Evolutionary conservation across 2,888 invertebrate genomes (phyloP).

Genomic region (Drosophila incognita): DNA sequence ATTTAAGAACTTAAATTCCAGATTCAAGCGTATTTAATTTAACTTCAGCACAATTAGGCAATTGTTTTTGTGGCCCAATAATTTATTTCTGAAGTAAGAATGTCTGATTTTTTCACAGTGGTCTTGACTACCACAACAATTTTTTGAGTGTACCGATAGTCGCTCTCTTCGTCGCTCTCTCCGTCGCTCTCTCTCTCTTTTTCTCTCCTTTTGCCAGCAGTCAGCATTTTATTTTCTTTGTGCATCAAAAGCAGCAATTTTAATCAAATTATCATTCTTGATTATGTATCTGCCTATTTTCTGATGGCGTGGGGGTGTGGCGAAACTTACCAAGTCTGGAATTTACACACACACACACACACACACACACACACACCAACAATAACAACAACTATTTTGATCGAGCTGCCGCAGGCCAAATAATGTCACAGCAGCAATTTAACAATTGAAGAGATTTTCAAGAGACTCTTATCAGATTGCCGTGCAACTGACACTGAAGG

Average conservation of each 20-base stretch:
- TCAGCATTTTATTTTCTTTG: conserved; percentile 59
- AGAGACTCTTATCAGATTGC: conserved; percentile 9
- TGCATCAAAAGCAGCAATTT: conserved; percentile 72
- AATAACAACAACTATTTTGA: conserved; percentile 23
- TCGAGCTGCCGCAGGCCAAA: conserved; percentile 28
- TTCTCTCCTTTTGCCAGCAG: conserved; percentile 33
- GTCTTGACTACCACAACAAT: not conserved
- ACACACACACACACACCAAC: not conserved
- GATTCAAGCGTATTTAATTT: too few species aligned
- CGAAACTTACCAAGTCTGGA: not conserved
- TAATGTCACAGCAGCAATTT: conserved; percentile 36
- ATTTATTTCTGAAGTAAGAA: not conserved
- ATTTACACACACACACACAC: conserved; percentile 3
- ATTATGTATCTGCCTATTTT: conserved; percentile 31
- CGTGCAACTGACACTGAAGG: conserved; percentile 30
- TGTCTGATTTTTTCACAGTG: too few species aligned
- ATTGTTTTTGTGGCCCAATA: not conserved
- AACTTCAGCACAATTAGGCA: not conserved
- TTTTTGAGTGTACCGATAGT: not conserved
- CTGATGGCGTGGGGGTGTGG: not conserved
- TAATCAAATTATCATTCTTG: conserved; percentile 69
- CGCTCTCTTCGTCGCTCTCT: too few species aligned
- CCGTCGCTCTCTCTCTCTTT: not conserved
- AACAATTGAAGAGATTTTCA: conserved; percentile 31
- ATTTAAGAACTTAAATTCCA: too few species aligned